Conservation (phyloP, 2,888 invertebrate species). For the Drosophila monieri region DNA sequence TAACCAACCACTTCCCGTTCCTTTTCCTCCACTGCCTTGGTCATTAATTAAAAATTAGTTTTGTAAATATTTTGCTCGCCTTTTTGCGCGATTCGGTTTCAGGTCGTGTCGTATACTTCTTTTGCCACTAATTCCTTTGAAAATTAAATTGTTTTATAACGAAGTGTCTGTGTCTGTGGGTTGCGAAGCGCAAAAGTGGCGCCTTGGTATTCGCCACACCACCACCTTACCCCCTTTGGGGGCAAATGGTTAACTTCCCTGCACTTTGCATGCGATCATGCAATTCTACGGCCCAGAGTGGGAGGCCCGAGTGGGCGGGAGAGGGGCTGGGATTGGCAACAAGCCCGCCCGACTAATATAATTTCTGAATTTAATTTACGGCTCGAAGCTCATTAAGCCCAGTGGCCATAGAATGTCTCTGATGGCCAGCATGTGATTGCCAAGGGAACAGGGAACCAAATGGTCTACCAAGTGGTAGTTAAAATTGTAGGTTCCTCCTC, state of each 20-base stretch:
- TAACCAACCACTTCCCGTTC: slow-evolving; percentile 62
- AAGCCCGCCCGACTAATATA: slow-evolving; percentile 56
- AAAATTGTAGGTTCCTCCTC: not conserved
- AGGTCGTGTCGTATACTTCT: slow-evolving; percentile 21
- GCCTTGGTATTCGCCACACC: slow-evolving; percentile 34
- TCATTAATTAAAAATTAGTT: slow-evolving; percentile 74
- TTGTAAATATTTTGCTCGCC: slow-evolving; percentile 70
- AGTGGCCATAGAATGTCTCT: slow-evolving; percentile 55
- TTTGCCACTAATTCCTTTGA: slow-evolving; percentile 35
- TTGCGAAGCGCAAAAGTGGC: slow-evolving; percentile 74
- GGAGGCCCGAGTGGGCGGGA: slow-evolving; percentile 19
- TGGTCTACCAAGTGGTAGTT: not conserved
- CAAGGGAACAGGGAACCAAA: slow-evolving; percentile 28
- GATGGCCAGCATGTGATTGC: slow-evolving; percentile 57
- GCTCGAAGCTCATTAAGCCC: slow-evolving; percentile 33
- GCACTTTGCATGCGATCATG: slow-evolving; percentile 56
- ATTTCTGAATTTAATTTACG: slow-evolving; percentile 72
- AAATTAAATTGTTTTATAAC: slow-evolving; percentile 74
- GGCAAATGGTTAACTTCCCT: slow-evolving; percentile 39
- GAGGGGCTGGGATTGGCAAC: slow-evolving; percentile 12
- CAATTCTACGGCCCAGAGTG: slow-evolving; percentile 33
- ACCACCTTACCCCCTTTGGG: slow-evolving; percentile 13
- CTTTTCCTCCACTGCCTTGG: slow-evolving; percentile 36
- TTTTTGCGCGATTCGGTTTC: slow-evolving; percentile 39
- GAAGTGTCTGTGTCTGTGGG: slow-evolving; percentile 74